phyloP scores from a whole-genome alignment of 2,797 vertebrate genomes.

The Poecile montanus region DNA sequence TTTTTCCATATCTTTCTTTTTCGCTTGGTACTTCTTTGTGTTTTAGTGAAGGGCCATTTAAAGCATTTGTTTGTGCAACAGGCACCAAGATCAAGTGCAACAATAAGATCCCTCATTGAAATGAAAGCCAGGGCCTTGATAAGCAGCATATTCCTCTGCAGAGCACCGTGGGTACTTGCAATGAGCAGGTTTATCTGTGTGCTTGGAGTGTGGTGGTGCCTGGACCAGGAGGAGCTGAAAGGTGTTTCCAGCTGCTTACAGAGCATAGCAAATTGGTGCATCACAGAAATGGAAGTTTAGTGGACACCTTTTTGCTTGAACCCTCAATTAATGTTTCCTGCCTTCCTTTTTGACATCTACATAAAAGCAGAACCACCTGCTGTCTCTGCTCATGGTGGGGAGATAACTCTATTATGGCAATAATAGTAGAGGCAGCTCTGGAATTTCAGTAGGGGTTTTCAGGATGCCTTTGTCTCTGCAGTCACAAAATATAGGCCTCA shows the following conservation, averaged over 20 bases:
- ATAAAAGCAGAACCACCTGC: neutral
- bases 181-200: neutral
- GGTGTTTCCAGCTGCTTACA: neutral
- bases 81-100: neutral
- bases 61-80: constrained; percentile 30
- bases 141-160: neutral
- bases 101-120: constrained; percentile 5
- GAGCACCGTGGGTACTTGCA: neutral
- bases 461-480: neutral
- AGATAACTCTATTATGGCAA: neutral
- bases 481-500: neutral
- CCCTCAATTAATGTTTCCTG: neutral
- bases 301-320: neutral
- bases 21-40: neutral
- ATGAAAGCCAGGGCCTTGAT: neutral
- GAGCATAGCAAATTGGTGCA: neutral
- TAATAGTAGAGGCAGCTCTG: neutral
- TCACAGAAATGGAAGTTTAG: neutral
- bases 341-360: neutral
- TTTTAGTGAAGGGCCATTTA: neutral
- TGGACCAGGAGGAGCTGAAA: neutral
- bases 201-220: neutral
- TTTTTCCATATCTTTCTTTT: neutral
- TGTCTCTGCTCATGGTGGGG: neutral
- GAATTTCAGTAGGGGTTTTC: neutral